phyloP scores from a whole-genome alignment of 2,113 vertebrate genomes.

The Neofelis nebulosa region DNA sequence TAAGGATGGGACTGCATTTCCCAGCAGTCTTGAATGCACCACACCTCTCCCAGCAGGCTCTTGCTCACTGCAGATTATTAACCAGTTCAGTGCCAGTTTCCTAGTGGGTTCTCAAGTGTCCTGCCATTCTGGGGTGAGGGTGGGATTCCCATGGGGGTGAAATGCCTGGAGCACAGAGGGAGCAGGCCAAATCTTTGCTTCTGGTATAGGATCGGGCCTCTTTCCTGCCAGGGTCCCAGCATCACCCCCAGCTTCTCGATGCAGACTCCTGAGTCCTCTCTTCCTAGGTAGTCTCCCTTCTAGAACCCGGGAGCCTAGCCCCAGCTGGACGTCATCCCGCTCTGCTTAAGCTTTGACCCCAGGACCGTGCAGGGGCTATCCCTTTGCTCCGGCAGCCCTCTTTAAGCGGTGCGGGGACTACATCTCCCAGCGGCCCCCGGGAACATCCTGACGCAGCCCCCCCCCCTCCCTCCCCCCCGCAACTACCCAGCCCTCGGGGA shows the following conservation, averaged over 20 bases:
- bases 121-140: neutral
- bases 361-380: too few relatives aligned
- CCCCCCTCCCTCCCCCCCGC: neutral
- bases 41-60: slow-evolving; percentile 64
- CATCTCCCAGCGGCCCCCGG: slow-evolving; percentile 72
- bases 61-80: slow-evolving; percentile 32
- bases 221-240: neutral
- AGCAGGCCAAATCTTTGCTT: neutral
- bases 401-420: slow-evolving; percentile 74
- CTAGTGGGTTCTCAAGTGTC: neutral
- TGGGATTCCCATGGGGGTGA: neutral
- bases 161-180: neutral
- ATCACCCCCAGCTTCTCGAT: neutral
- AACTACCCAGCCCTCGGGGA: slow-evolving; percentile 12
- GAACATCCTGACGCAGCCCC: slow-evolving; percentile 58
- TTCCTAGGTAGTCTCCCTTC: neutral
- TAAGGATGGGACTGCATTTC: slow-evolving; percentile 72
- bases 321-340: neutral
- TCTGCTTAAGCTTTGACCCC: neutral
- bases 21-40: slow-evolving; percentile 53
- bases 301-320: neutral
- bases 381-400: neutral
- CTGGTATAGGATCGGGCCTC: neutral
- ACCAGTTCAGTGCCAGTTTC: slow-evolving; percentile 43
- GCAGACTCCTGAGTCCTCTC: neutral